Evolutionary conservation across 2,888 invertebrate genomes (phyloP).

Genomic region (Andrena bicolor): DNA sequence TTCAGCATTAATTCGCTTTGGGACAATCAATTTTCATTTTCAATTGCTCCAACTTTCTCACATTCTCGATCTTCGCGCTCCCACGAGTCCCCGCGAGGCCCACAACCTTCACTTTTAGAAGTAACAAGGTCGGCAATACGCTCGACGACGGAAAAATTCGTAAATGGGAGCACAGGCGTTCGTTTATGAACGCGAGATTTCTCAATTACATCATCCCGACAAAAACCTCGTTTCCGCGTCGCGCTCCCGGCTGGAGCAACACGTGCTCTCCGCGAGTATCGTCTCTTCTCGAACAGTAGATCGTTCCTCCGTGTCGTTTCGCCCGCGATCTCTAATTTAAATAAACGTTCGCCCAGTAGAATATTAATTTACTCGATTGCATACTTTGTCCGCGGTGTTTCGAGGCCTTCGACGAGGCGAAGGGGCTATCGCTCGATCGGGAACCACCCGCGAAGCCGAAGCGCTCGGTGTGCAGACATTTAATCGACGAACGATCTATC

Average conservation of each 20-base stretch:
- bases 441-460: slow-evolving; percentile 21
- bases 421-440: slow-evolving; percentile 20
- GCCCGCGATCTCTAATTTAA: background rate
- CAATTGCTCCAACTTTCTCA: too few relatives aligned
- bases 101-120: too few relatives aligned
- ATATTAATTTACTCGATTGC: slow-evolving; percentile 5
- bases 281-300: background rate
- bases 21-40: too few relatives aligned
- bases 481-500: slow-evolving; percentile 46
- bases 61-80: too few relatives aligned
- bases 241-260: background rate
- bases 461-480: slow-evolving; percentile 24
- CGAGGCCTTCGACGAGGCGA: background rate
- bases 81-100: too few relatives aligned
- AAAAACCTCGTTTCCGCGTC: slow-evolving; percentile 25
- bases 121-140: too few relatives aligned
- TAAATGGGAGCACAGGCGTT: background rate
- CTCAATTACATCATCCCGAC: slow-evolving; percentile 52
- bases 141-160: too few relatives aligned
- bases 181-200: slow-evolving; percentile 32
- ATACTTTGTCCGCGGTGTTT: background rate
- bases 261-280: slow-evolving; percentile 6
- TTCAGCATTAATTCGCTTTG: too few relatives aligned
- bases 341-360: background rate
- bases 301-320: slow-evolving; percentile 9